Evolutionary conservation across 2,888 invertebrate species (phyloP), one percentile per base, ranked within the genome.

Genomic region (Oscheius myriophilus): DNA sequence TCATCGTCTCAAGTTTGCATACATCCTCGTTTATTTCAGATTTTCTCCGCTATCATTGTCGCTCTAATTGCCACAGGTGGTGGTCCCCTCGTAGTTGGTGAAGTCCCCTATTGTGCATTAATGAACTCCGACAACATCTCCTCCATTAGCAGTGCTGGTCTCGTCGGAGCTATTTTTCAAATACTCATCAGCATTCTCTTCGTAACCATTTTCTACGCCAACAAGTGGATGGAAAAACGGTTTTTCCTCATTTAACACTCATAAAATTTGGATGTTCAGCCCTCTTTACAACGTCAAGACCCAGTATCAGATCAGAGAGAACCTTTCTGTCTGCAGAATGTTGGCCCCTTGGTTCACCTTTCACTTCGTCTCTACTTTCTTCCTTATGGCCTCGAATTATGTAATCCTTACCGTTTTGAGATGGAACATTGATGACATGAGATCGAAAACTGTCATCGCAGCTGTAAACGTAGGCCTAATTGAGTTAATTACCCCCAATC

Each of bases 151-250:
- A 49, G 61, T 46, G 9, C 26, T n/a, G 61, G 33, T 14, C 39
- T 61, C n/a, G 2, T 46, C 7, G 61, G 61, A 7, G 49, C 39
- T 46, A 23, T 61, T 14, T 16, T 26, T 12, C 49, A 61, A 21
- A 12, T 26, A 2, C 9, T 61, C 25, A 39, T 49, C 33, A 11
- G 46, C 33, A 33, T 61, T 2, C 2, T 46, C 25, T 61, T 61
- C 26, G 39, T 61, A 12, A 18, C 18, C 25, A 23, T 61, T n/a
- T 49, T 61, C 18, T 49, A 49, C 46, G 61, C 26, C 23, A 61
- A 61, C 61, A 61, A 49, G 49, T 61, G 46, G 46, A 61, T 61
- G 61, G 61, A 61, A 33, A 61, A 61, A 25, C 25, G 49, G 61
- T 61, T 12, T 26, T 6, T n/a, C n/a, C 33, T 25, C 39, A 26